phyloP scores from a whole-genome alignment of 2,797 vertebrate species.

The Leptodactylus fallax region DNA sequence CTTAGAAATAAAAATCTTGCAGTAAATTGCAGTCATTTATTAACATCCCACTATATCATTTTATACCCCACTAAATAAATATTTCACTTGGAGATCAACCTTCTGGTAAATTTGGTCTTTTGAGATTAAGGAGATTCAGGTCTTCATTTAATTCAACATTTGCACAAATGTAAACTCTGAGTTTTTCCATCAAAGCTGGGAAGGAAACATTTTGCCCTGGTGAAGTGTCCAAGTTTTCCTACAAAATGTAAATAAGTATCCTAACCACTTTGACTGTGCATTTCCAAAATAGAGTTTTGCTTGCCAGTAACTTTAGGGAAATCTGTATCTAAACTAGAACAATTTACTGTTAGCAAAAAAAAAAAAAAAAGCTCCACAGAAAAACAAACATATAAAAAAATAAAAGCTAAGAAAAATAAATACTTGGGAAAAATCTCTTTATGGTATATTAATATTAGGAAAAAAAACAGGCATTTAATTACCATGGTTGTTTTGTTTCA shows the following conservation, averaged over 20 bases:
- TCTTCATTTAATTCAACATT: no score
- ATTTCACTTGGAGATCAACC: no score
- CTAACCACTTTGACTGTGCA: background rate
- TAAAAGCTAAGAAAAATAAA: background rate
- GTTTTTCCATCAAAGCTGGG: no score
- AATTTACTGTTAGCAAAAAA: background rate
- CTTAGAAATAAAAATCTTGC: no score
- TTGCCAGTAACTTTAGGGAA: constrained; percentile 12
- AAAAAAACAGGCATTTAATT: background rate
- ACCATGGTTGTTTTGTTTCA: background rate
- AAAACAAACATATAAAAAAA: background rate
- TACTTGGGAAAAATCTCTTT: background rate
- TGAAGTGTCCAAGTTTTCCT: background rate
- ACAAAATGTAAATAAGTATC: constrained; percentile 31
- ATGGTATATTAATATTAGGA: background rate
- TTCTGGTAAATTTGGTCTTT: no score
- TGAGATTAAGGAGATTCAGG: no score
- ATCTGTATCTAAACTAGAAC: background rate
- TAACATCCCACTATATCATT: no score
- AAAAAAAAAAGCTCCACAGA: background rate
- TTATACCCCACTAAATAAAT: no score
- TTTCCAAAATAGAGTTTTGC: constrained; percentile 22
- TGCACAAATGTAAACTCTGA: no score
- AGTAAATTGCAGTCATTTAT: no score
- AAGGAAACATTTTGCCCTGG: no score